Evolutionary conservation across 2,888 invertebrate species (phyloP), one percentile per base, ranked within the genome.

Genomic region (Fissipunctia ypsillon): DNA sequence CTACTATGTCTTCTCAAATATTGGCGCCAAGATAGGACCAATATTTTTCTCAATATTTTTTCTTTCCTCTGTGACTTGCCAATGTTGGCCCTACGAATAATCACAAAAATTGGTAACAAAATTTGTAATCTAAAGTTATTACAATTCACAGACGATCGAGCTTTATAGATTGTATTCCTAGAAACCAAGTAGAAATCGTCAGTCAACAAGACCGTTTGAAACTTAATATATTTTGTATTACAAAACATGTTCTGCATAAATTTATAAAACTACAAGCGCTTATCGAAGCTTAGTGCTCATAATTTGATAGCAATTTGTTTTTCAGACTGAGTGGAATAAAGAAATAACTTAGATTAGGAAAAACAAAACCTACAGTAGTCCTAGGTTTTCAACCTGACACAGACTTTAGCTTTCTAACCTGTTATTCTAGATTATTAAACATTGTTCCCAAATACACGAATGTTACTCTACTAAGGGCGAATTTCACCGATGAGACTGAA

Each of bases 161-260:
- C n/a, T 22, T n/a, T 35, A 50, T 14, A 28, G 22, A 57, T 73
- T 64, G 12, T 57, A 14, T 73, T 57, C 25, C 43, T 1, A 28
- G 43, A 45, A 75, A 35, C 9, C 3, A 59, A 52, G 38, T 25
- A 54, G 43, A 75, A 45, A 60, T n/a, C 75, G 12, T 19, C 3
- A 31, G 31, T 60, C 54, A 54, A 60, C 66, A 31, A n/a, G n/a
- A 48, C 10, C 45, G 19, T 67, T 60, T 25, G 22, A 52, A 52
- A 25, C 50, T 52, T 22, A 14, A 45, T 22, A 75, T 45, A 54
- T 75, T 75, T 52, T 25, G 25, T 52, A 31, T 25, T 3, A 38
- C 14, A 52, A 63, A 69, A 50, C 61, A 68, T 57, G 35, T 69
- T 57, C 56, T 69, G 35, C 19, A 41, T 57, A 48, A 38, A 61